Evolutionary conservation across 2,888 invertebrate genomes (phyloP), one percentile per base, ranked within the genome.

Genomic region (Drosophila mayaguana): DNA sequence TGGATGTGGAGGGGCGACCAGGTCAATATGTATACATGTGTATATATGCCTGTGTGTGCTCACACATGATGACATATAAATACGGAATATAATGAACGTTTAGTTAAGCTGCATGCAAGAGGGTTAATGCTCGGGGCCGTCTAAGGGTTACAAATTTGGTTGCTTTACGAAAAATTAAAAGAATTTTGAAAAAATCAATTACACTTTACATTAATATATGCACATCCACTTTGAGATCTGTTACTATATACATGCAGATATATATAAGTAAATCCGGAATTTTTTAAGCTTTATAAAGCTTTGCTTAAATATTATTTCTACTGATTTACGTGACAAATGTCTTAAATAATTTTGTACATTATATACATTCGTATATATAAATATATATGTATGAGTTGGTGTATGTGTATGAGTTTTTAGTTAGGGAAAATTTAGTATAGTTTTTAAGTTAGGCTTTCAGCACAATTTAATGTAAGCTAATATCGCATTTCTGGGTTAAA

Each of bases 11-110:
- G 38, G 12, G 22, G 45, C 22, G 25, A 43, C 40, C 48, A 7
- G 32, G 48, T 48, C 51, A 32, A 28, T 74, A 57, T 57, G 36
- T 51, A 20, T 20, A 34, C 9, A 20, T 20, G 14, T 34, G 14
- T 14, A 20, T 16, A 4, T 8, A 1, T 51, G 25, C 11, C 11
- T 28, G 9, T 18, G 36, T 54, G 45, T n/a, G 6, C 16, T 8
- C 46, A 46, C 61, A 72, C 42, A 56, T 16, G 63, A 84, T 84
- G 82, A 87, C 83, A 82, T 84, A 87, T 63, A 80, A 84, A 63
- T 80, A 75, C 70, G 53, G 55, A 60, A 70, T 66, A 54, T 71
- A 80, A 63, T 60, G 72, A 68, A 62, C 56, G 22, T 28, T 77
- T 78, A 63, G 78, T 59, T 61, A 63, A 65, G 60, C 64, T 57